Conservation (phyloP, 1,140 invertebrate species). For the Hyposmocoma kahamanoa region DNA sequence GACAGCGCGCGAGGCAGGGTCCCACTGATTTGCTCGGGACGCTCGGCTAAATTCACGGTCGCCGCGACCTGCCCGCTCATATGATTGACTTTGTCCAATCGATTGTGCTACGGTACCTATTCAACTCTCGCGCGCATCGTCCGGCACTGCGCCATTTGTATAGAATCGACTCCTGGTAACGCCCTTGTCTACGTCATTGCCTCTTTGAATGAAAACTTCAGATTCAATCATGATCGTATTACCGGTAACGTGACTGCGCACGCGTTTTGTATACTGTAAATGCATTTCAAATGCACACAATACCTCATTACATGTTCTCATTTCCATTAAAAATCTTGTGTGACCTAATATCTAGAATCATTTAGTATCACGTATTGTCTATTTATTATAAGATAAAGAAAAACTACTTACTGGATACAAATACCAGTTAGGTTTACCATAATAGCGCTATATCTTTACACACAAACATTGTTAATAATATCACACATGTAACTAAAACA, state of each 20-base stretch:
- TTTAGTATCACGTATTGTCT: too few relatives aligned
- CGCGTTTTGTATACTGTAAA: neutral
- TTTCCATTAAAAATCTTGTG: too few relatives aligned
- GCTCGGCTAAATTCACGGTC: constrained; percentile 58
- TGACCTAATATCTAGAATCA: too few relatives aligned
- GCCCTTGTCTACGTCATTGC: constrained; percentile 39
- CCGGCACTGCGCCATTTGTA: constrained; percentile 37
- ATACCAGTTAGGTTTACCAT: constrained; percentile 39
- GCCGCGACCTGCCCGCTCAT: constrained; percentile 51
- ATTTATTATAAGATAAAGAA: too few relatives aligned
- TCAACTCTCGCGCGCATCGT: constrained; percentile 38
- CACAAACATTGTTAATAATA: too few relatives aligned
- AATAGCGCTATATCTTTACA: too few relatives aligned
- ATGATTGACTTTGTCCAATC: constrained; percentile 69
- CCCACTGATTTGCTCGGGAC: constrained; percentile 48
- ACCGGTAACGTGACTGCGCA: neutral
- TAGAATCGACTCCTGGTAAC: constrained; percentile 31
- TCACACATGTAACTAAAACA: too few relatives aligned
- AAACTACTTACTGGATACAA: constrained; percentile 36
- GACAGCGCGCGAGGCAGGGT: constrained; percentile 41
- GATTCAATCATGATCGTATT: constrained; percentile 15
- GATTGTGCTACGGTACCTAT: constrained; percentile 57
- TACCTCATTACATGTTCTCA: neutral
- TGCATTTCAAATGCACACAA: neutral
- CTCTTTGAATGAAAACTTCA: constrained; percentile 25